Conservation (phyloP, 2,888 invertebrate genomes). For the Osmoderma eremita region DNA sequence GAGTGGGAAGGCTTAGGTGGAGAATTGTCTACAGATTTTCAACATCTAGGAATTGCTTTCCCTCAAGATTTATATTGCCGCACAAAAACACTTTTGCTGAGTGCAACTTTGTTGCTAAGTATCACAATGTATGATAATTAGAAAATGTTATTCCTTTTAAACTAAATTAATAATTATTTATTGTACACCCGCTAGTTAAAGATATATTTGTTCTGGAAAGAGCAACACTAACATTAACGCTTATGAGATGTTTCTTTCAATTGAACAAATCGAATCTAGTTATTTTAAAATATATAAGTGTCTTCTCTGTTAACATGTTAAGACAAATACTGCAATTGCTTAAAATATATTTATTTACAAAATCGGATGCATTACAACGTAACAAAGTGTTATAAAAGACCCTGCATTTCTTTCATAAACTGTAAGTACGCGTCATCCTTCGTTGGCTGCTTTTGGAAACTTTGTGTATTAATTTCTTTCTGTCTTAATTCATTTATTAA, state of each 20-base stretch:
- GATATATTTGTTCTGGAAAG: too few species aligned
- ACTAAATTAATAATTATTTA: too few species aligned
- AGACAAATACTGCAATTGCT: too few species aligned
- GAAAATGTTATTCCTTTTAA: not conserved
- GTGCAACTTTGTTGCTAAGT: slow-evolving; percentile 17
- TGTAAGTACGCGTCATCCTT: slow-evolving; percentile 99
- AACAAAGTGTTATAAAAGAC: slow-evolving; percentile 72
- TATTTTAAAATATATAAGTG: too few species aligned
- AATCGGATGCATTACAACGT: not conserved
- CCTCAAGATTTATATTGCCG: slow-evolving; percentile 14
- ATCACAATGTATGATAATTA: slow-evolving; percentile 8
- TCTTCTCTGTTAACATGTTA: too few species aligned
- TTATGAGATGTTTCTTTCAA: too few species aligned
- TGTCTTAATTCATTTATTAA: slow-evolving; percentile 67
- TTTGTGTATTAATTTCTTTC: slow-evolving; percentile 61
- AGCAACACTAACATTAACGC: too few species aligned
- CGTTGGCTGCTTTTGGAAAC: slow-evolving; percentile 65
- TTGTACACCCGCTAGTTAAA: too few species aligned
- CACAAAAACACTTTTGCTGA: slow-evolving; percentile 15
- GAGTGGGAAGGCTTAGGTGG: not conserved
- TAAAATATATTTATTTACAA: slow-evolving; percentile 37
- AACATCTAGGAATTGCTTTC: slow-evolving; percentile 19
- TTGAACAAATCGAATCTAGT: too few species aligned
- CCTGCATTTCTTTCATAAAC: slow-evolving; percentile 99
- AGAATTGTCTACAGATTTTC: not conserved